Percentiles rank a stretch among this genome's conserved stretches.
Conservation (phyloP, 2,797 vertebrate species). For the Propithecus deckenii region DNA sequence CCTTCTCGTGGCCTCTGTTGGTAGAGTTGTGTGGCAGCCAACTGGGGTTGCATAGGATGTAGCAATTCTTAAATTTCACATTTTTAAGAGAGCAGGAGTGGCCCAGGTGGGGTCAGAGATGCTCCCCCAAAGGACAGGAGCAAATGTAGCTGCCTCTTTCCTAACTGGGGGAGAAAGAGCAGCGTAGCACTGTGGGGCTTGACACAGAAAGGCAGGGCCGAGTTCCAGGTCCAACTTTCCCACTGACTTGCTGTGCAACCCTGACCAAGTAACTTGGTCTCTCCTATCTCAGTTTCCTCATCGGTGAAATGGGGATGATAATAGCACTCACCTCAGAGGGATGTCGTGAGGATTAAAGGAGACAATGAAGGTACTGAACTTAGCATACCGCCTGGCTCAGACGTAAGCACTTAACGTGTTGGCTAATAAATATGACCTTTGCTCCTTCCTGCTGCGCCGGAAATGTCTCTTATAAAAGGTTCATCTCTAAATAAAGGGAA, state of each 20-base stretch:
- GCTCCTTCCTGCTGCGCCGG: background rate
- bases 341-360: background rate
- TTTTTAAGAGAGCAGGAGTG: background rate
- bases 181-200: fast-evolving
- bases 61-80: background rate
- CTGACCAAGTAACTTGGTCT: background rate
- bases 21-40: background rate
- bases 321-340: background rate
- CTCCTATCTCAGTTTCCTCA: background rate
- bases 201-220: background rate
- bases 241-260: background rate
- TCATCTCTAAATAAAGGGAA: background rate
- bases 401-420: background rate
- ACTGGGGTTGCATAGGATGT: fast-evolving
- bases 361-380: background rate
- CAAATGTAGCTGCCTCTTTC: fast-evolving
- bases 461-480: background rate
- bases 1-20: background rate
- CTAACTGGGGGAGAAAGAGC: background rate
- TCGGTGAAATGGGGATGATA: background rate
- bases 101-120: background rate
- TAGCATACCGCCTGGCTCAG: background rate
- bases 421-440: background rate
- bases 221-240: background rate
- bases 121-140: background rate